Conservation (phyloP, 2,113 vertebrate species). For the Malurus cyaneus region DNA sequence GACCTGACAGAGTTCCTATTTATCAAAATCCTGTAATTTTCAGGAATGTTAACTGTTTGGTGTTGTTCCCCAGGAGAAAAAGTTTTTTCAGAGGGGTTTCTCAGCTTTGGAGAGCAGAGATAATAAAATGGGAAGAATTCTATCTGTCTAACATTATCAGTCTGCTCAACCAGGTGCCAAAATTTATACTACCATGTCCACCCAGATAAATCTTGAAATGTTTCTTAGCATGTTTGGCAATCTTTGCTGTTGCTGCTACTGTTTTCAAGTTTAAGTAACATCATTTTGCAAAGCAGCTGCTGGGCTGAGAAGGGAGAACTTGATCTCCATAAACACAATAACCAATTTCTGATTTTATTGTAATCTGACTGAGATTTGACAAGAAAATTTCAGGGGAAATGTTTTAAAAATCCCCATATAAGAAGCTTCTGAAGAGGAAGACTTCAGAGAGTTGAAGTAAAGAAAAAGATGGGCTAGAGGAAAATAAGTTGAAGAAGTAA, state of each 20-base stretch:
- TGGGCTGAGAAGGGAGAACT: not conserved
- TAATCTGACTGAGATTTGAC: not conserved
- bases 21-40: not conserved
- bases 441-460: not conserved
- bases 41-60: not conserved
- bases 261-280: not conserved
- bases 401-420: not conserved
- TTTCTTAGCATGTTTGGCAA: not conserved
- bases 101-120: not conserved
- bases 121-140: not conserved
- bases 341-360: not conserved
- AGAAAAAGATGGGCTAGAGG: not conserved
- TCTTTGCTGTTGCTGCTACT: not conserved
- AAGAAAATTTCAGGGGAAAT: not conserved
- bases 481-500: not conserved
- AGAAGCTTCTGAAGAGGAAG: not conserved
- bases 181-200: not conserved
- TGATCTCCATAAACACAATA: not conserved
- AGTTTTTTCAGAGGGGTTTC: not conserved
- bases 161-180: not conserved
- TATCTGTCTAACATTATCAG: not conserved
- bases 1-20: not conserved
- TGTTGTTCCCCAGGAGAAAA: not conserved
- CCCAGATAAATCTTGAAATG: not conserved
- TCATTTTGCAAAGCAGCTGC: not conserved